phyloP scores from a whole-genome alignment of 1,140 invertebrate species.

The Anastrepha obliqua region DNA sequence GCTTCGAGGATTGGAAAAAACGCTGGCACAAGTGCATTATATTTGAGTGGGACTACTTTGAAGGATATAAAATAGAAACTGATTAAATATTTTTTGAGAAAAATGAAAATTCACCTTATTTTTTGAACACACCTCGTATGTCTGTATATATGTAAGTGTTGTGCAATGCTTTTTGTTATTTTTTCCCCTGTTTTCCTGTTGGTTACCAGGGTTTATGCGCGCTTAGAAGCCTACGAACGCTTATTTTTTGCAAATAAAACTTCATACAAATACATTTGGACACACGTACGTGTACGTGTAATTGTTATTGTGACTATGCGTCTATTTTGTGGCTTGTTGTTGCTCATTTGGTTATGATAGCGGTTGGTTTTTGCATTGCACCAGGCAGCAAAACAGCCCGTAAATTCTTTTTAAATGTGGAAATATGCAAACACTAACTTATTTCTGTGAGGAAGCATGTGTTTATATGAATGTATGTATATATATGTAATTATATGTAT shows the following conservation, averaged over 20 bases:
- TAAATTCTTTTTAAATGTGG: neutral
- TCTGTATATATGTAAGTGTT: neutral
- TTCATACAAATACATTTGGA: too few species aligned
- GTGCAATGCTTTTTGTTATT: neutral
- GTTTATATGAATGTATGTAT: too few species aligned
- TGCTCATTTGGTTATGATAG: slow-evolving; percentile 34
- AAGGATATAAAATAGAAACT: too few species aligned
- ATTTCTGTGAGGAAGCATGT: neutral
- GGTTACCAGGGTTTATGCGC: neutral
- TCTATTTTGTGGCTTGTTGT: slow-evolving; percentile 12
- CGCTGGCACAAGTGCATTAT: too few species aligned
- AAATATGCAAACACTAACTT: neutral
- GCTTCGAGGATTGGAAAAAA: too few species aligned
- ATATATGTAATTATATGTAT: neutral
- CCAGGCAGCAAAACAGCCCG: neutral
- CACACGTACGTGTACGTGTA: neutral
- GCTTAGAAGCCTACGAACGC: neutral
- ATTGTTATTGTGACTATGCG: too few species aligned
- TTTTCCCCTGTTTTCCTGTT: neutral
- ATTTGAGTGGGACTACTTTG: too few species aligned
- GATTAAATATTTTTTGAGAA: too few species aligned
- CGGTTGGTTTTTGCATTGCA: slow-evolving; percentile 6
- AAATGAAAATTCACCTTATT: too few species aligned
- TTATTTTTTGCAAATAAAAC: neutral
- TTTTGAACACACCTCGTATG: too few species aligned